Evolutionary conservation across 2,113 vertebrate species (phyloP).

Genomic region (Salvelinus fontinalis): DNA sequence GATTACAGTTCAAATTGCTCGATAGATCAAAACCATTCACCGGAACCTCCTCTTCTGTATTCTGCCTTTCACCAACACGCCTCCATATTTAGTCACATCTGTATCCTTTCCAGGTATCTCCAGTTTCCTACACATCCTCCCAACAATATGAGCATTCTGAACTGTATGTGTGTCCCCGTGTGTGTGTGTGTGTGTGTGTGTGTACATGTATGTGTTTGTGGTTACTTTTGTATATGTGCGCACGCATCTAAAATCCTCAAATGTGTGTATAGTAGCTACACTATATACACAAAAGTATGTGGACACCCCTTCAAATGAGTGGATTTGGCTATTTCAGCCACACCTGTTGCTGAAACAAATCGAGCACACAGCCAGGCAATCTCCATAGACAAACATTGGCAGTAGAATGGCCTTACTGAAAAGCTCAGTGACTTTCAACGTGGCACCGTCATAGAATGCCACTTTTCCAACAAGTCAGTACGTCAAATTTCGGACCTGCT

Average conservation of each 20-base stretch:
- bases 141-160: constrained; percentile 20
- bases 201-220: constrained; percentile 1
- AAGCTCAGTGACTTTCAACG: no score
- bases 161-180: constrained; percentile 28
- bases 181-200: background rate
- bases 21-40: constrained; percentile 59
- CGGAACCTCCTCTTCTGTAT: constrained; percentile 7
- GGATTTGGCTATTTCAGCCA: background rate
- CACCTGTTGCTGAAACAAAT: no score
- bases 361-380: no score
- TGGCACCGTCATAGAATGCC: no score
- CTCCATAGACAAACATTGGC: no score
- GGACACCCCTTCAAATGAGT: background rate
- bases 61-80: background rate
- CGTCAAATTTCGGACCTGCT: no score
- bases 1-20: constrained; percentile 61
- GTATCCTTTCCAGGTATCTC: constrained; percentile 28
- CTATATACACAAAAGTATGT: background rate
- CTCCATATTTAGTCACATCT: constrained; percentile 1
- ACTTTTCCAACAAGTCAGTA: no score
- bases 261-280: background rate
- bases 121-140: constrained; percentile 34
- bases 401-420: no score
- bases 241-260: constrained; percentile 12
- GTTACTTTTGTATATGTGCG: background rate